These are phyloP conservation scores for Bembecia ichneumoniformis DNA, from an alignment of 2,888 invertebrate species.

Conservation along the genomic window DNA sequence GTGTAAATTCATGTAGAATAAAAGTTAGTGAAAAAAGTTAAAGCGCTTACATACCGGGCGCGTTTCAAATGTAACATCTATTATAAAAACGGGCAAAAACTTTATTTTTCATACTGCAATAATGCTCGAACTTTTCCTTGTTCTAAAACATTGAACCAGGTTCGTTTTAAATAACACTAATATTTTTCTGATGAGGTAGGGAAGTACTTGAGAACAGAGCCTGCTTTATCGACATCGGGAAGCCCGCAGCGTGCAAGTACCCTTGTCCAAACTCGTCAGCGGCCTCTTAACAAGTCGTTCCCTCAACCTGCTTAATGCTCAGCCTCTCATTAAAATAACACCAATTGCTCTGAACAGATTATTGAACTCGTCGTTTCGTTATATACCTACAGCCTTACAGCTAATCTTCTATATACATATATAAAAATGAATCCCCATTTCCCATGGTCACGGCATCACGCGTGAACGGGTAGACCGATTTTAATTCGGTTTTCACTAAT, in stretches of 20 bases:
- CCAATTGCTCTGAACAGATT: background rate
- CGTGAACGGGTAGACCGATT: no score
- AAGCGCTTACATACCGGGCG: constrained; percentile 44
- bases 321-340: constrained; percentile 8
- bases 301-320: constrained; percentile 23
- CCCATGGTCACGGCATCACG: no score
- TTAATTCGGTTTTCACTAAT: no score
- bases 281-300: constrained; percentile 26
- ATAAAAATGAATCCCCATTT: no score
- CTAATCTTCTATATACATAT: no score
- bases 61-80: constrained; percentile 48
- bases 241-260: constrained; percentile 25
- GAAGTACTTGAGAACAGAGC: background rate
- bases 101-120: constrained; percentile 16
- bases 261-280: constrained; percentile 26
- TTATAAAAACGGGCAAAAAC: constrained; percentile 37
- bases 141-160: background rate
- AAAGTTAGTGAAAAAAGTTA: constrained; percentile 53
- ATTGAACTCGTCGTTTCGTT: background rate
- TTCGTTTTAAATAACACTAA: background rate
- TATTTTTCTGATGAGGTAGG: background rate
- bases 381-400: background rate
- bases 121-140: constrained; percentile 21
- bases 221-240: constrained; percentile 23
- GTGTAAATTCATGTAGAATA: constrained; percentile 62